Percentiles rank a stretch among this genome's conserved stretches.
Conservation (phyloP, 2,888 invertebrate species). For the Ernsta delagoae region DNA sequence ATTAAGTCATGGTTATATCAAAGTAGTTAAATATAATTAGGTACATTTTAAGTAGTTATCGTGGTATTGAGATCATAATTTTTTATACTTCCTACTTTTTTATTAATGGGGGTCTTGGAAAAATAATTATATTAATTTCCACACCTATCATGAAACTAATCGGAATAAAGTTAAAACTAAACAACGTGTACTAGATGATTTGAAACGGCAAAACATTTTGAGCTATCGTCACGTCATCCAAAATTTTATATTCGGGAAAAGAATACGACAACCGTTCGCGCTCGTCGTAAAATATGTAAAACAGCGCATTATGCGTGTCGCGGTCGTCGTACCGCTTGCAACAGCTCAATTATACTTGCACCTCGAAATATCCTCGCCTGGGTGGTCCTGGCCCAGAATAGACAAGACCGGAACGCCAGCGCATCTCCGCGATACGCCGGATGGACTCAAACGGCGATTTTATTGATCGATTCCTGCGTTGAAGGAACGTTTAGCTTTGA, state of each 20-base stretch:
- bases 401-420: conserved; percentile 59
- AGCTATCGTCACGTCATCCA: neutral
- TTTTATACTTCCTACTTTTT: too few relatives aligned
- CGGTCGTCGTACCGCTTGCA: conserved; percentile 61
- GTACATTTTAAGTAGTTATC: too few relatives aligned
- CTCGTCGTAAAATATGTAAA: conserved; percentile 58
- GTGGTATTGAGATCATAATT: too few relatives aligned
- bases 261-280: conserved; percentile 12
- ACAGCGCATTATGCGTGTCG: conserved; percentile 70
- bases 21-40: too few relatives aligned
- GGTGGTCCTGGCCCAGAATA: conserved; percentile 68
- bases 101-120: too few relatives aligned
- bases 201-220: neutral
- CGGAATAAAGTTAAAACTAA: too few relatives aligned
- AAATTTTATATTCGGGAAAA: neutral
- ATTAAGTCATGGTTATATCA: too few relatives aligned
- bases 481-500: conserved; percentile 24
- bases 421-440: conserved; percentile 55
- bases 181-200: too few relatives aligned
- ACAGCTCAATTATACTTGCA: conserved; percentile 78
- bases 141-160: too few relatives aligned
- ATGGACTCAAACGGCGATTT: conserved; percentile 51
- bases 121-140: too few relatives aligned
- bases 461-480: conserved; percentile 38
- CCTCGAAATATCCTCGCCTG: conserved; percentile 71